phyloP scores from a whole-genome alignment of 2,797 vertebrate species.

The Aythya fuligula region DNA sequence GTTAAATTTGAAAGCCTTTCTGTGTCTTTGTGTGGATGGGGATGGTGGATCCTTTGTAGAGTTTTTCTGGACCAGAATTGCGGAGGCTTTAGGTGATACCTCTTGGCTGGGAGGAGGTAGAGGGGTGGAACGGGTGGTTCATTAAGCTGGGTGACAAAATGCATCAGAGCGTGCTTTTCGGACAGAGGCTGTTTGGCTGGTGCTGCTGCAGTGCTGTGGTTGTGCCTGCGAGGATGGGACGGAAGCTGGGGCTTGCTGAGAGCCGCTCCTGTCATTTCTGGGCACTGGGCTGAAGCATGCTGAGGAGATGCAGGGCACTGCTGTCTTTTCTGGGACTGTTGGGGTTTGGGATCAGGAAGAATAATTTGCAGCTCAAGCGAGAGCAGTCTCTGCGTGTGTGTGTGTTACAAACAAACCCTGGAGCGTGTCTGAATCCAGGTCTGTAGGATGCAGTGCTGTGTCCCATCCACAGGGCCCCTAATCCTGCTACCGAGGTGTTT shows the following conservation, averaged over 20 bases:
- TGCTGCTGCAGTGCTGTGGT: background rate
- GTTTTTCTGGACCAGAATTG: background rate
- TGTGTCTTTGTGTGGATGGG: background rate
- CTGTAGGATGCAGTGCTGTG: background rate
- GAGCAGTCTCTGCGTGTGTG: background rate
- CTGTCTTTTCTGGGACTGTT: background rate
- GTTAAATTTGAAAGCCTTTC: background rate
- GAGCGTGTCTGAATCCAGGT: background rate
- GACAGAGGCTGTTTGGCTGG: background rate
- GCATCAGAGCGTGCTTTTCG: background rate
- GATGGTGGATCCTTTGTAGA: background rate
- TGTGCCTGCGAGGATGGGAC: background rate
- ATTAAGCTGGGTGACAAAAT: background rate
- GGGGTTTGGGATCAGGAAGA: background rate
- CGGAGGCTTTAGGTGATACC: background rate
- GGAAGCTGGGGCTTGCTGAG: background rate
- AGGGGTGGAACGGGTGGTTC: background rate
- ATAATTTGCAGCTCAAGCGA: background rate
- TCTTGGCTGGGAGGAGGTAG: accelerated
- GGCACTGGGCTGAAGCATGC: background rate
- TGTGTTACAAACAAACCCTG: background rate
- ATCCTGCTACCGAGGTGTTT: too few relatives aligned
- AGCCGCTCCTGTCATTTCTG: background rate
- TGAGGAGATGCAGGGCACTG: background rate
- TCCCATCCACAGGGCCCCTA: background rate